A percentile compares a stretch with the other conserved stretches of the same genome.
Conservation (phyloP, 2,888 invertebrate species). For the Epinotia nisella region DNA sequence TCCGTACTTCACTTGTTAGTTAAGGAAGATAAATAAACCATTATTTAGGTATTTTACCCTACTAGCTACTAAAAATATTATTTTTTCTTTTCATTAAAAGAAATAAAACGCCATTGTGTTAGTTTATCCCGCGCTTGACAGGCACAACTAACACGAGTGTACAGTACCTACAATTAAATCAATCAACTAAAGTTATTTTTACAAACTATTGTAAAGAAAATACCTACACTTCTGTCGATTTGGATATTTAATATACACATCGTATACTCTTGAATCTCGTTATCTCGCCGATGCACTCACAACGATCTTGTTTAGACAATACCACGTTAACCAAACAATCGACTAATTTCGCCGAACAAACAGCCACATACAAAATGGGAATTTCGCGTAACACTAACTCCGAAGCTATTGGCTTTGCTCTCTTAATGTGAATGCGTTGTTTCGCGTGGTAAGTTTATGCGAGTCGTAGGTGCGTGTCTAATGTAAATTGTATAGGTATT, state of each 20-base stretch:
- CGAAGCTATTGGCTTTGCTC: conserved; percentile 65
- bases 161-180: too few relatives aligned
- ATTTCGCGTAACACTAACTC: conserved; percentile 64
- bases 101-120: too few relatives aligned
- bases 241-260: neutral
- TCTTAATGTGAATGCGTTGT: conserved; percentile 70
- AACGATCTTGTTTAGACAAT: conserved; percentile 63
- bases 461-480: conserved; percentile 6
- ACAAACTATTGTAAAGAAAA: too few relatives aligned
- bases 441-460: conserved; percentile 49
- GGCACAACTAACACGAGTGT: too few relatives aligned
- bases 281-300: conserved; percentile 62
- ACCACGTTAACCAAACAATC: conserved; percentile 68
- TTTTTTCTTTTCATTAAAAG: too few relatives aligned
- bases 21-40: too few relatives aligned
- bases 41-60: too few relatives aligned
- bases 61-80: too few relatives aligned
- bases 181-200: too few relatives aligned
- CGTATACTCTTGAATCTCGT: conserved; percentile 14
- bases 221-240: neutral
- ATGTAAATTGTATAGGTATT: conserved; percentile 19
- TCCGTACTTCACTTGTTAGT: too few relatives aligned
- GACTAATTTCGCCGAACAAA: conserved; percentile 69
- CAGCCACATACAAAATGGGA: conserved; percentile 70
- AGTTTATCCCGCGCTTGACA: too few relatives aligned